A percentile compares a stretch with the other conserved stretches of the same genome.
These are phyloP conservation scores for Pionites leucogaster DNA, from an alignment of 2,113 vertebrate genomes.

Conservation along the genomic window DNA sequence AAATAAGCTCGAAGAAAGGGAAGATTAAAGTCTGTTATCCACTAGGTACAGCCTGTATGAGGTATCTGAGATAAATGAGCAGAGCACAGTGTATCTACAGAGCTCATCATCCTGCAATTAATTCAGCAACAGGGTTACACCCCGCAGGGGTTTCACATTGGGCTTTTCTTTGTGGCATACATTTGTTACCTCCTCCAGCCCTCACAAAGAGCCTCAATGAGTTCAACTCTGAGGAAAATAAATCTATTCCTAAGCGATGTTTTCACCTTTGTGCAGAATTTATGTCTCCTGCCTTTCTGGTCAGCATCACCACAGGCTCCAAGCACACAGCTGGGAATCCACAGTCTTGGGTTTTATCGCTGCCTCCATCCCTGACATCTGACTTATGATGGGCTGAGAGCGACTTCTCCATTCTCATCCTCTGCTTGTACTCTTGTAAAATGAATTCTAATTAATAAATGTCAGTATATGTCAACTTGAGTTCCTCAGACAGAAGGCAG, in stretches of 20 bases:
- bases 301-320: neutral
- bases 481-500: slow-evolving; percentile 30
- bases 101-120: neutral
- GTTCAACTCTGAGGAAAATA: neutral
- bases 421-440: neutral
- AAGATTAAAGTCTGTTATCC: neutral
- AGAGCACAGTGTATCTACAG: neutral
- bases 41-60: neutral
- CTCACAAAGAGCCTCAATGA: neutral
- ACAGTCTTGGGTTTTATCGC: rapidly evolving
- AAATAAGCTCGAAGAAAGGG: neutral
- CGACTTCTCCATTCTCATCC: neutral
- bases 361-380: neutral
- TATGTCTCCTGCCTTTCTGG: neutral
- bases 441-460: slow-evolving; percentile 5
- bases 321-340: neutral
- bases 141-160: rapidly evolving
- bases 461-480: neutral
- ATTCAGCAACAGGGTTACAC: neutral
- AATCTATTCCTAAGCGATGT: neutral
- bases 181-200: neutral
- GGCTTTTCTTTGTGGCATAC: neutral
- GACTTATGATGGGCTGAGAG: neutral
- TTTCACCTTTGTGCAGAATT: neutral
- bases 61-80: neutral